Percentiles rank a stretch among this genome's conserved stretches.
phyloP scores from a whole-genome alignment of 2,888 invertebrate species.

The Chesias legatella region DNA sequence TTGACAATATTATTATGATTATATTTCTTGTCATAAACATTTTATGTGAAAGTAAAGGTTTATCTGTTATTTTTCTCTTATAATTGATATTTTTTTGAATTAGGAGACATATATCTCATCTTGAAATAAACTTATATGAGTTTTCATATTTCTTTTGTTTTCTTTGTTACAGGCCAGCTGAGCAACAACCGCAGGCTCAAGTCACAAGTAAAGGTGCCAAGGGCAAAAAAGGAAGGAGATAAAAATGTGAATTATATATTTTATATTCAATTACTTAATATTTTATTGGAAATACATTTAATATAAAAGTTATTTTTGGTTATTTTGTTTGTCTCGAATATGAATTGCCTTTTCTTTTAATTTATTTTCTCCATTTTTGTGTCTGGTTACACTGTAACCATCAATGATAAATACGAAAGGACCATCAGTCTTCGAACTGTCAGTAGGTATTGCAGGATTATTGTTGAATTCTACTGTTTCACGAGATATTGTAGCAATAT shows the following conservation, averaged over 20 bases:
- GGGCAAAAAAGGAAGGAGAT: constrained; percentile 75
- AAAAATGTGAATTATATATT: constrained; percentile 30
- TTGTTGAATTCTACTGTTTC: constrained; percentile 19
- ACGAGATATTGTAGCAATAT: constrained; percentile 17
- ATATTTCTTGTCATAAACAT: no score
- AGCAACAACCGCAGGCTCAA: constrained; percentile 68
- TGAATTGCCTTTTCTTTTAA: constrained; percentile 56
- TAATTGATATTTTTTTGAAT: no score
- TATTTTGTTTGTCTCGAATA: constrained; percentile 39
- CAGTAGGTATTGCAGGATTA: constrained; percentile 27
- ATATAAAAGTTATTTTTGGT: constrained; percentile 14
- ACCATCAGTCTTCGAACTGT: constrained; percentile 35
- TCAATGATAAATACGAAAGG: constrained; percentile 63
- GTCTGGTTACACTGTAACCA: constrained; percentile 69
- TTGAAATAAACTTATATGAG: no score
- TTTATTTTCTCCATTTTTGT: constrained; percentile 67
- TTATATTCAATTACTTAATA: constrained; percentile 28
- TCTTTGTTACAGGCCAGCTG: constrained; percentile 60
- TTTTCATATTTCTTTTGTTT: background rate
- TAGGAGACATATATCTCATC: no score
- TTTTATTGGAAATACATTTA: constrained; percentile 17
- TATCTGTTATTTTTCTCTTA: no score
- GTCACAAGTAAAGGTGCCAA: constrained; percentile 57
- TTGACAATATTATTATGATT: no score
- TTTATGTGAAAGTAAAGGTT: no score